These are phyloP conservation scores for Andrena bicolor DNA, from an alignment of 2,888 invertebrate species.

Conservation along the genomic window DNA sequence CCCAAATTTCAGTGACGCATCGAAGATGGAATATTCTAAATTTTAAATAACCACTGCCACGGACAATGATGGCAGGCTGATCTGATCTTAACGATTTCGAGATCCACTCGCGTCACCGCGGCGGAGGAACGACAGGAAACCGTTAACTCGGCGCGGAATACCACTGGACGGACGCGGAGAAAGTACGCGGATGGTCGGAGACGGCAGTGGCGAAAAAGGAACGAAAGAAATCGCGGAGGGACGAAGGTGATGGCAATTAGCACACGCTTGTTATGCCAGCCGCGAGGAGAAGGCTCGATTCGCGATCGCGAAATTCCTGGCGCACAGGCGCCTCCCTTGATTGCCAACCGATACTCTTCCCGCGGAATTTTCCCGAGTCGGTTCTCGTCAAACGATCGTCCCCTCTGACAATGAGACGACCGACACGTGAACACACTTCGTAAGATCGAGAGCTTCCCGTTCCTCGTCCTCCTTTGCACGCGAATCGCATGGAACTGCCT, in stretches of 20 bases:
- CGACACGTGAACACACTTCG: conserved; percentile 59
- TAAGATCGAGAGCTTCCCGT: conserved; percentile 33
- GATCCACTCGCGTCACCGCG: background rate
- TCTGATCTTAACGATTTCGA: no score
- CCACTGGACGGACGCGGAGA: conserved; percentile 25
- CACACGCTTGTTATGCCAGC: conserved; percentile 78
- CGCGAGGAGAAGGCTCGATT: conserved; percentile 58
- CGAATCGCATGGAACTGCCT: conserved; percentile 46
- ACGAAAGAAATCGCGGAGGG: conserved; percentile 45
- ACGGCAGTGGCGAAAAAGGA: background rate
- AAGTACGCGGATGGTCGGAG: conserved; percentile 14
- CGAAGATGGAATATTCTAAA: no score
- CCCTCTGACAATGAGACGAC: conserved; percentile 14
- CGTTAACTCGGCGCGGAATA: conserved; percentile 7
- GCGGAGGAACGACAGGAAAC: background rate
- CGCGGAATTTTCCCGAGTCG: conserved; percentile 63
- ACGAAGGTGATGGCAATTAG: conserved; percentile 76
- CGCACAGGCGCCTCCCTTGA: conserved; percentile 72
- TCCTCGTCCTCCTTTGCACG: conserved; percentile 46
- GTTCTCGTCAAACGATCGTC: conserved; percentile 63
- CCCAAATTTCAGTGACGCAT: no score
- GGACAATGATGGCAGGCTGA: no score
- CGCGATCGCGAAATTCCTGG: conserved; percentile 72
- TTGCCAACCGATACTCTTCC: conserved; percentile 63
- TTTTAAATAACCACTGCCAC: no score